Conservation (phyloP, 2,797 vertebrate species). For the Periophthalmus magnuspinnatus region DNA sequence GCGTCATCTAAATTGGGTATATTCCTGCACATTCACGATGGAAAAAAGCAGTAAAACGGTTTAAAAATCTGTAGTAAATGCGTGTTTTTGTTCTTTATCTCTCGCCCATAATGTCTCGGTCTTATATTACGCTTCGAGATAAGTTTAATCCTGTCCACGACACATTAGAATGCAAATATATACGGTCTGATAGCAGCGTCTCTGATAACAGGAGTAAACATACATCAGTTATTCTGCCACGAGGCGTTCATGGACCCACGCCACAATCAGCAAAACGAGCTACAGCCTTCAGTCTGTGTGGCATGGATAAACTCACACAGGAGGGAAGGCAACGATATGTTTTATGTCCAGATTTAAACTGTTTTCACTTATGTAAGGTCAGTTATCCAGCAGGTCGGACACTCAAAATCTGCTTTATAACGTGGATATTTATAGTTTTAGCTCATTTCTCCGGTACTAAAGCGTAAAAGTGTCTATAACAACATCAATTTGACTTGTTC, state of each 20-base stretch:
- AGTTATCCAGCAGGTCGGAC: too few species aligned
- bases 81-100: background rate
- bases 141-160: slow-evolving; percentile 2
- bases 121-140: slow-evolving; percentile 17
- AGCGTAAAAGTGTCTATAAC: too few species aligned
- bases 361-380: background rate
- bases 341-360: background rate
- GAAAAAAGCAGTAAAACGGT: too few species aligned
- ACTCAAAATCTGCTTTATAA: background rate
- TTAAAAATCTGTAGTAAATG: too few species aligned
- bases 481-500: background rate
- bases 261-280: slow-evolving; percentile 56
- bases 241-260: slow-evolving; percentile 33
- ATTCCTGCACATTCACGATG: too few species aligned
- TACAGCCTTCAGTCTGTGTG: slow-evolving; percentile 14
- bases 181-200: slow-evolving; percentile 24
- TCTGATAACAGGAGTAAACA: slow-evolving; percentile 45
- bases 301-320: background rate
- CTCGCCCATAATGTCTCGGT: background rate
- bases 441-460: too few species aligned
- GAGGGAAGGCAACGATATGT: background rate
- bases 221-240: slow-evolving; percentile 47
- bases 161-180: slow-evolving; percentile 43
- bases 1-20: too few species aligned
- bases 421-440: background rate